Percentiles rank a stretch among this genome's conserved stretches.
phyloP scores from a whole-genome alignment of 2,113 vertebrate species.

The Sorex fumeus region DNA sequence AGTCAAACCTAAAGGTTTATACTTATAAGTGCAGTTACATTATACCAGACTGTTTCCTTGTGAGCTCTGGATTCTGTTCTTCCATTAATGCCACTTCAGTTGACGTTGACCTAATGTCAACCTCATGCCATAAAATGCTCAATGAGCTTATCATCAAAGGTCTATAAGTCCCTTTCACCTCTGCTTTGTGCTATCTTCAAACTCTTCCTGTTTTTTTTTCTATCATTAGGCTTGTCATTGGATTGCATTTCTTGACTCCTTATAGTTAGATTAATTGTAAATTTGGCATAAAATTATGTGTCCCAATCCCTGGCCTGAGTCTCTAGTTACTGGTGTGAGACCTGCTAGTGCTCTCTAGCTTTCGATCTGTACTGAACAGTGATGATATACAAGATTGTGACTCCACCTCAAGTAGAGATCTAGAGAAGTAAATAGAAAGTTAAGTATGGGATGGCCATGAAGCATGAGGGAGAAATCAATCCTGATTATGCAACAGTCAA shows the following conservation, averaged over 20 bases:
- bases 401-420: not conserved
- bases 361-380: not conserved
- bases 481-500: not conserved
- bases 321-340: not conserved
- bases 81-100: not conserved
- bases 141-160: not conserved
- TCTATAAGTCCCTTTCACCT: not conserved
- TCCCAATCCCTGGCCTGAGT: not conserved
- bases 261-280: not conserved
- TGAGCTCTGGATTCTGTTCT: not conserved
- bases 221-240: too few relatives aligned
- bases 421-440: not conserved
- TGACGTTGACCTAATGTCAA: not conserved
- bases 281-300: not conserved
- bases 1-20: not conserved
- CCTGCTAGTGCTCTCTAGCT: too few relatives aligned
- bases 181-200: rapidly evolving
- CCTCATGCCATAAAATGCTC: not conserved
- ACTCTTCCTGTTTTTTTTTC: not conserved
- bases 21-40: not conserved
- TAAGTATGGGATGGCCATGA: not conserved
- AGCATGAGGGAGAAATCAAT: not conserved
- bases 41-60: not conserved
- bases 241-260: not conserved
- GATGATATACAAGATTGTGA: not conserved